A percentile compares a stretch with the other conserved stretches of the same genome.
Conservation (phyloP, 2,113 vertebrate genomes). For the Lucifuga dentata region DNA sequence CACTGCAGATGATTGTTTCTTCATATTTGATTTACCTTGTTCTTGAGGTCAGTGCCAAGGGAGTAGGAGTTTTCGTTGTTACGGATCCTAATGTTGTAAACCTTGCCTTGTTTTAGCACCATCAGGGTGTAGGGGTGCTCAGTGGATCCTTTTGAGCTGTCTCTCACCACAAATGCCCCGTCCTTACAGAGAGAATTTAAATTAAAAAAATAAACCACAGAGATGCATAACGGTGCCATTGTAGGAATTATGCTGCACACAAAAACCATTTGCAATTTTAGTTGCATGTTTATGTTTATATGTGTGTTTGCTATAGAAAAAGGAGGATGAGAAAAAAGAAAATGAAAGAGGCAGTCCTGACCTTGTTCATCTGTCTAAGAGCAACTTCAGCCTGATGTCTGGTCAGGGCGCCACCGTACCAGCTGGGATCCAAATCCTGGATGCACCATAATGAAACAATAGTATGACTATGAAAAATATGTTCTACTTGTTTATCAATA, state of each 20-base stretch:
- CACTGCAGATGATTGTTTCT: neutral
- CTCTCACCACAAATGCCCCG: slow-evolving; percentile 89
- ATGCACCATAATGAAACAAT: slow-evolving; percentile 13
- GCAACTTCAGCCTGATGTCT: slow-evolving; percentile 86
- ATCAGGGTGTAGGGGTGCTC: slow-evolving; percentile 90
- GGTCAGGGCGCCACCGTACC: slow-evolving; percentile 86
- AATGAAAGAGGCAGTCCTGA: slow-evolving; percentile 53
- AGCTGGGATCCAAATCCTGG: slow-evolving; percentile 79
- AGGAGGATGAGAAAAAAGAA: neutral
- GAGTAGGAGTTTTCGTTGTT: slow-evolving; percentile 79
- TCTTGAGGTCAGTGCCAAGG: slow-evolving; percentile 84
- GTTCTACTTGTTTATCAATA: neutral
- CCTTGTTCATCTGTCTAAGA: slow-evolving; percentile 88
- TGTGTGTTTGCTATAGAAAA: slow-evolving; percentile 22
- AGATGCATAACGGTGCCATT: neutral
- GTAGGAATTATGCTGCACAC: neutral
- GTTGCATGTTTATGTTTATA: neutral
- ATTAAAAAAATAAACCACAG: too few relatives aligned
- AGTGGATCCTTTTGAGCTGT: slow-evolving; percentile 84
- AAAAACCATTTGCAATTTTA: neutral
- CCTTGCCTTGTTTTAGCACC: slow-evolving; percentile 88
- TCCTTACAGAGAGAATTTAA: slow-evolving; percentile 82
- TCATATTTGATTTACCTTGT: slow-evolving; percentile 80
- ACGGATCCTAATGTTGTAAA: slow-evolving; percentile 92
- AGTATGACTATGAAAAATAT: neutral